Base-by-base conservation (phyloP, 35 echinoderm and acorn worm species). In the Lytechinus pictus region DNA sequence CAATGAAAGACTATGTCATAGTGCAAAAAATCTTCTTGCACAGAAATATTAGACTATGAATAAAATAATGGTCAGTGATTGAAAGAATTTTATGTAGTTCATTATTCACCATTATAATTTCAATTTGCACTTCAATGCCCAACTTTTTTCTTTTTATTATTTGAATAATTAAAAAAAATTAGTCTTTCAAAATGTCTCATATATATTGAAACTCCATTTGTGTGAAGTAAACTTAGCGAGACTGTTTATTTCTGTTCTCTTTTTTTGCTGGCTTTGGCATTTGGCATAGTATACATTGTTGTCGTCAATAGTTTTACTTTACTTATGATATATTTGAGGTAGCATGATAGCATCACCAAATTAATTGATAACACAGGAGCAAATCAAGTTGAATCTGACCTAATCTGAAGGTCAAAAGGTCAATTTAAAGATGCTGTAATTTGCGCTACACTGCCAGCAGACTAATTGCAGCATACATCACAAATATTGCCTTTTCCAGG, bases 11-110 rank as follows among this genome's bases (percentile, higher is more conserved):
- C 19, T 79, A 79, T 79, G 66, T 79, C 66, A 79, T 79, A 79
- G 66, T 79, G 66, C 66, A 79, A 24, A 24, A 79, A 79, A 14
- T 44, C 33, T 44, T 44, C 33, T 79, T n/a, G 66, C 66, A 79
- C 66, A 19, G 66, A 79, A 79, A 79, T 79, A 79, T 79, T 79
- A 79, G 66, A 79, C 66, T 79, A 79, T 79, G 66, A 79, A 79
- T 79, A 19, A 79, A 44, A 27, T 5, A 24, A 79, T 79, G 66
- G 66, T 79, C 19, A 24, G 24, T 21, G 24, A 24, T 71, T 71
- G 61, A 21, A 71, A 79, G 21, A 79, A 5, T 24, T 24, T 79
- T 79, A 24, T 79, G n/a, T 19, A 79, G 66, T 24, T 79, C n/a
- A 79, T 24, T n/a, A 44, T 44, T 44, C 33, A 44, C 33, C 33